Evolutionary conservation across 1,140 invertebrate genomes (phyloP).

Genomic region (Heliconius hermathena): DNA sequence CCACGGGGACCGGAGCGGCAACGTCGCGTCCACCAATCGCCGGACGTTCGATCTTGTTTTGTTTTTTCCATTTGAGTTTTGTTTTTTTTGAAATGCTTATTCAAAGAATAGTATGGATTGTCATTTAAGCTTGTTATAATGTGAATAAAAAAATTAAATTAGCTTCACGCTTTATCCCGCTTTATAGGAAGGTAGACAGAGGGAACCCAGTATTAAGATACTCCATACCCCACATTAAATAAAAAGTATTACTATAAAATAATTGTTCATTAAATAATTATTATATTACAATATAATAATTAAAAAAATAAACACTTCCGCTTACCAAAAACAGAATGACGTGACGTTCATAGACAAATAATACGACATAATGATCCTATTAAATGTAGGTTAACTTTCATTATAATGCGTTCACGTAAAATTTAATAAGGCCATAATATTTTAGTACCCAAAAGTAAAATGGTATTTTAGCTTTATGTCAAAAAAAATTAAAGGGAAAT

Average conservation of each 20-base stretch:
- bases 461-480: neutral
- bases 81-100: constrained; percentile 36
- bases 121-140: neutral
- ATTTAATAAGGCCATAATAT: neutral
- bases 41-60: constrained; percentile 65
- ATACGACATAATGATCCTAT: neutral
- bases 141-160: neutral
- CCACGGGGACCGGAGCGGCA: constrained; percentile 67
- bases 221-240: no score
- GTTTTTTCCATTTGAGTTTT: constrained; percentile 49
- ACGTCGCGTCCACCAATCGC: constrained; percentile 77
- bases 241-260: neutral
- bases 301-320: neutral
- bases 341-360: neutral
- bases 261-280: neutral
- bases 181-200: no score
- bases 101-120: constrained; percentile 45
- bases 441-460: constrained; percentile 1
- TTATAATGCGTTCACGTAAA: constrained; percentile 1
- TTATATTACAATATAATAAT: no score
- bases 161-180: no score
- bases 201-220: no score
- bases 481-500: neutral
- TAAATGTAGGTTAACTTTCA: constrained; percentile 7
- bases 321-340: constrained; percentile 10